Base-by-base conservation (phyloP, 1,140 invertebrate species). In the Drosophila tsacasi region DNA sequence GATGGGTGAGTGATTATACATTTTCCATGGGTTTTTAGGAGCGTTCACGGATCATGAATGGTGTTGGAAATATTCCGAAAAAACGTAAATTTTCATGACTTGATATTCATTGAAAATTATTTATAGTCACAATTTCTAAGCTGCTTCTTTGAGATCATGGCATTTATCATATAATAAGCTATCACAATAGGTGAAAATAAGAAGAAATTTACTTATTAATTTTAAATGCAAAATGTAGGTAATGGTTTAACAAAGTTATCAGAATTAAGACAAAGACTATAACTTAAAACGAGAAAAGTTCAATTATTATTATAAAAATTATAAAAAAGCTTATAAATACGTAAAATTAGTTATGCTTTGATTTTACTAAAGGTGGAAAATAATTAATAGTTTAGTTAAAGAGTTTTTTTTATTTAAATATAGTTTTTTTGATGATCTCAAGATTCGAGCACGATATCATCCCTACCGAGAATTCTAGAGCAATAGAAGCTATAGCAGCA, bases 1-100 rank as follows among this genome's bases (percentile, higher is more conserved):
- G 66, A 60, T 80, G 79, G 58, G 25, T 58, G 61, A 73, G 74
- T 81, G 84, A 83, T 63, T 75, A 52, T 55, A 68, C 49, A 35
- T 37, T 71, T 69, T 57, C 30, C 7, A 30, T 35, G 67, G 15
- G n/a, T 23, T 68, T 71, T 71, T 57, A 23, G 21, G 30, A 7
- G 47, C 30, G 30, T 40, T 67, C 47, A 67, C 49, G 49, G n/a
- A 54, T 44, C 37, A 57, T 46, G 32, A 71, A 71, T 71, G 63
- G 32, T 8, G 27, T 21, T 19, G 19, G n/a, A 64, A 39, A 27
- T 27, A 19, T 5, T 12, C 10, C 5, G 10, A 35, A 37, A 37
- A 35, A 35, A 17, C 4, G 0, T 54, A 15, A 8, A 17, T 8
- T 23, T 23, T 25, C 9, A 27, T 35, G 49, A 50, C 30, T 25